Evolutionary conservation across 2,113 vertebrate genomes (phyloP).

Genomic region (Scomber colias): DNA sequence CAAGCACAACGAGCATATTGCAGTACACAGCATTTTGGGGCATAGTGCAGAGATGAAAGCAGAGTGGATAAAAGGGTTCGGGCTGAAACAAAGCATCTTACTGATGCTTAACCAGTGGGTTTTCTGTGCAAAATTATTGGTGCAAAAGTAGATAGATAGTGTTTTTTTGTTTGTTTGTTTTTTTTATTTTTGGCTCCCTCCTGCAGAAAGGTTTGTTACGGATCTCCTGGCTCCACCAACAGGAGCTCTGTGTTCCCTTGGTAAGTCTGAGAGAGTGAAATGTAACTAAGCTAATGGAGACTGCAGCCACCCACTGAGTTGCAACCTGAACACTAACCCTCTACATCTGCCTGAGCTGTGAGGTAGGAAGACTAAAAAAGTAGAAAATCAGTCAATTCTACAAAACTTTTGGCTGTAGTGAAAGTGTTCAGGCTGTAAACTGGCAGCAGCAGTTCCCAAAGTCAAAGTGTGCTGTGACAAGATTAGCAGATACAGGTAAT

Average conservation of each 20-base stretch:
- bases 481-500: neutral
- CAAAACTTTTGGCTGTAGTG: conserved; percentile 6
- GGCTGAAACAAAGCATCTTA: conserved; percentile 41
- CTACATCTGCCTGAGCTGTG: conserved; percentile 18
- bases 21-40: conserved; percentile 52
- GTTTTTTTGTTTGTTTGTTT: neutral
- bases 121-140: conserved; percentile 56
- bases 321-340: conserved; percentile 41
- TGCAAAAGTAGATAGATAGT: conserved; percentile 53
- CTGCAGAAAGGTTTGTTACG: conserved; percentile 72
- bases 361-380: conserved; percentile 4
- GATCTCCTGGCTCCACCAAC: conserved; percentile 60
- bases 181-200: conserved; percentile 29
- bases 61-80: conserved; percentile 52
- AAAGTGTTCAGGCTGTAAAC: conserved; percentile 35
- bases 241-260: conserved; percentile 61
- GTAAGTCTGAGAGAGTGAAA: conserved; percentile 66
- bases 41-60: conserved; percentile 51
- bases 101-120: conserved; percentile 35
- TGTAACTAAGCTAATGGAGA: conserved; percentile 58
- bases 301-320: conserved; percentile 45
- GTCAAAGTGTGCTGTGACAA: conserved; percentile 37
- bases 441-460: conserved; percentile 14
- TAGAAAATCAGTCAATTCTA: neutral
- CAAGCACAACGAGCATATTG: conserved; percentile 26